Percentiles rank a stretch among this genome's conserved stretches.
Conservation (phyloP, 2,113 vertebrate species). For the Halcyon malimbica region DNA sequence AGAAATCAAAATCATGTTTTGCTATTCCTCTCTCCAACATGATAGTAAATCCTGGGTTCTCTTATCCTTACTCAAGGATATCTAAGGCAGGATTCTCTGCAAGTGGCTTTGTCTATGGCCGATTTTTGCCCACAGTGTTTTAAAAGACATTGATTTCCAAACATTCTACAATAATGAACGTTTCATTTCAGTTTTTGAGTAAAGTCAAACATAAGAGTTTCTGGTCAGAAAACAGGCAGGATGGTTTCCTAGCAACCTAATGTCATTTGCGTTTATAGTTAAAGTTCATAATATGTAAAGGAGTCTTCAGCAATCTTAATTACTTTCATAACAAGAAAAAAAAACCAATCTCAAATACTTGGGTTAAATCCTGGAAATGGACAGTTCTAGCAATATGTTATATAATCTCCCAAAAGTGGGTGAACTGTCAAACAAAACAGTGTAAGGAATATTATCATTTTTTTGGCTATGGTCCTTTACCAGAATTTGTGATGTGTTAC, state of each 20-base stretch:
- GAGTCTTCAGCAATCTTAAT: neutral
- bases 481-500: constrained; percentile 33
- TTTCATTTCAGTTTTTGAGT: neutral
- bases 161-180: neutral
- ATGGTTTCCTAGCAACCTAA: neutral
- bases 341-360: constrained; percentile 1
- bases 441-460: neutral
- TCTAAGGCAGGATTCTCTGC: neutral
- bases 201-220: neutral
- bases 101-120: neutral
- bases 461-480: neutral
- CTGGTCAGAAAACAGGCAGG: neutral
- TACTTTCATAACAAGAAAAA: constrained; percentile 1
- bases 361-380: neutral
- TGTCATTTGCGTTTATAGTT: neutral
- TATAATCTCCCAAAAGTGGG: neutral
- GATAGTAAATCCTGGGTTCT: neutral
- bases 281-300: neutral
- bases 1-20: neutral
- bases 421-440: neutral
- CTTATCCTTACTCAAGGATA: neutral
- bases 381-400: neutral
- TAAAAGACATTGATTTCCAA: neutral
- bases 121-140: neutral
- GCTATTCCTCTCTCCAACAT: neutral